These are phyloP conservation scores for Epizoanthus stellaris DNA, from an alignment of 92 coral and sea anemone genomes.

Conservation along the genomic window DNA sequence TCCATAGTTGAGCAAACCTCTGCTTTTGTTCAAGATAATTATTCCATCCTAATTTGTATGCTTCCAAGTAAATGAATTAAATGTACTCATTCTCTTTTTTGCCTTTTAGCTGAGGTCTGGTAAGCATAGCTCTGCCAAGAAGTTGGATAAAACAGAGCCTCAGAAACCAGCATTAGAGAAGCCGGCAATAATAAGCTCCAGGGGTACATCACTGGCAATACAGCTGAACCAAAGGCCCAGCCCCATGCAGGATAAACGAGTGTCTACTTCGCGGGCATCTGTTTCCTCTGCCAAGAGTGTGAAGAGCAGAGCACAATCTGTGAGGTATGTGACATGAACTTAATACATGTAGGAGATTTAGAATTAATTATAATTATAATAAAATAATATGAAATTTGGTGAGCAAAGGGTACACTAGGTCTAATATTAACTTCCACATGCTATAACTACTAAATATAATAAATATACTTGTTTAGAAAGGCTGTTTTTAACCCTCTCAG, in stretches of 20 bases:
- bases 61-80: not conserved
- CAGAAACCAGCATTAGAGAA: not conserved
- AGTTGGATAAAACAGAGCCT: not conserved
- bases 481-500: too few species aligned
- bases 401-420: too few species aligned
- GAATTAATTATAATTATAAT: not conserved
- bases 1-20: too few species aligned
- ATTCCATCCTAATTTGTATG: too few species aligned
- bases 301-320: not conserved
- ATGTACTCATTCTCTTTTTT: not conserved
- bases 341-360: not conserved
- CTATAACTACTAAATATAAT: too few species aligned
- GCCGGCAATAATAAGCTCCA: constrained; percentile 22
- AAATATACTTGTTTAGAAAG: too few species aligned
- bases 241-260: constrained; percentile 7
- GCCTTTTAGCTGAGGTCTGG: constrained; percentile 8
- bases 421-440: too few species aligned
- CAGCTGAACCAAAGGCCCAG: constrained; percentile 27
- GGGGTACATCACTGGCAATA: constrained; percentile 24
- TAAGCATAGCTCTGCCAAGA: not conserved
- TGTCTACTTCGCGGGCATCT: constrained; percentile 7
- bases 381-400: too few species aligned
- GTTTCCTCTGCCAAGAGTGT: constrained; percentile 1
- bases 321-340: constrained; percentile 5
- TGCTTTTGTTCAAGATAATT: too few species aligned